Percentiles rank a stretch among this genome's conserved stretches.
Conservation (phyloP, 2,113 vertebrate species). For the Platysternon megacephalum region DNA sequence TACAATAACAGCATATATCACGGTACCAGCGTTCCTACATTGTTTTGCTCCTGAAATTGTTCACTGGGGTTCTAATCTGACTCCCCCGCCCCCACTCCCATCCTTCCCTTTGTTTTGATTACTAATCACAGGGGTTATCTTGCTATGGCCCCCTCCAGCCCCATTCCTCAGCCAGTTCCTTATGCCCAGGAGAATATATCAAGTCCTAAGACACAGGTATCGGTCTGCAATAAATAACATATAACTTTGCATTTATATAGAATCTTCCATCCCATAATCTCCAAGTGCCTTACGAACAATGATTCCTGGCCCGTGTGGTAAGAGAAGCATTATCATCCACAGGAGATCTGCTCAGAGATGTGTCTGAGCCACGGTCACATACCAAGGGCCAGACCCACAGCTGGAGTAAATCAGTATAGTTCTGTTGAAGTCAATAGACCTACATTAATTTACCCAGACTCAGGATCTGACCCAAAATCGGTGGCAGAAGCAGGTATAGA, state of each 20-base stretch:
- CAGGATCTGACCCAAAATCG: not conserved
- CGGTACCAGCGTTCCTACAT: not conserved
- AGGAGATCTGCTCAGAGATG: not conserved
- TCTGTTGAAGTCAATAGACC: not conserved
- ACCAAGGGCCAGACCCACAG: not conserved
- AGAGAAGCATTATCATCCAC: not conserved
- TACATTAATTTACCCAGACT: not conserved
- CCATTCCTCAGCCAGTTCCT: not conserved
- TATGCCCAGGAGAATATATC: not conserved
- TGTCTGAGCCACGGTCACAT: not conserved
- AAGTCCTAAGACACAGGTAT: not conserved
- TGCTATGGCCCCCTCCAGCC: not conserved
- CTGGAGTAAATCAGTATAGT: not conserved
- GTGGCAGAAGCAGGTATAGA: not conserved
- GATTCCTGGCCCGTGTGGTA: not conserved
- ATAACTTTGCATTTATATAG: not conserved
- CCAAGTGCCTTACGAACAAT: not conserved
- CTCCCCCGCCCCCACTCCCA: not conserved
- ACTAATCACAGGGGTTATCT: not conserved
- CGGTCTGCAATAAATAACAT: not conserved
- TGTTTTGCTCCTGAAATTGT: not conserved
- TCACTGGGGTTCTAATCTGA: not conserved
- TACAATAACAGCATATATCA: constrained; percentile 13
- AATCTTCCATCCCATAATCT: not conserved
- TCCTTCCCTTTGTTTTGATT: not conserved